Evolutionary conservation across 2,797 vertebrate species (phyloP).

Genomic region (Hydrophis major): DNA sequence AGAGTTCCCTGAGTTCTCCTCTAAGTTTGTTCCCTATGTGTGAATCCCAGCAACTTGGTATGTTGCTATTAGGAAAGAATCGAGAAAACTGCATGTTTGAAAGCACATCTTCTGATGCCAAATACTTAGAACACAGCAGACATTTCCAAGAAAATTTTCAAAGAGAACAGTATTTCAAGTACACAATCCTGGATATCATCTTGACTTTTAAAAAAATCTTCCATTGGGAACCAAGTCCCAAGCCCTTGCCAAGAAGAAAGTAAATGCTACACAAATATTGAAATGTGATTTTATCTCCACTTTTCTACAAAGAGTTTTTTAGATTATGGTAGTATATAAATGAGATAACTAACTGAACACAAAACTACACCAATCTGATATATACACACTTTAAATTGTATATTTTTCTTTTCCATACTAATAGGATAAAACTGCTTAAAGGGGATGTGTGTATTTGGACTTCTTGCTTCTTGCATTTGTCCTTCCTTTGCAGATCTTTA

Average conservation of each 20-base stretch:
- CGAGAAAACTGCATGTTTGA: background rate
- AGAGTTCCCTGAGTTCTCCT: background rate
- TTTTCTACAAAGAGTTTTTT: background rate
- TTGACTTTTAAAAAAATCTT: background rate
- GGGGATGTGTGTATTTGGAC: background rate
- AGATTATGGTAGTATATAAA: background rate
- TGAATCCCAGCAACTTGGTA: background rate
- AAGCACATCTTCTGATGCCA: background rate
- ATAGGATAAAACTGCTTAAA: background rate
- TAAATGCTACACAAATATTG: background rate
- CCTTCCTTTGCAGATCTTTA: background rate
- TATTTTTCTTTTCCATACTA: background rate
- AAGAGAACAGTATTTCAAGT: background rate
- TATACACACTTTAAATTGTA: background rate
- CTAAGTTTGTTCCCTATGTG: background rate
- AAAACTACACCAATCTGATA: background rate
- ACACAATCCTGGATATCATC: background rate
- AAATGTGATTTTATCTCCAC: background rate
- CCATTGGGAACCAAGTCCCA: background rate
- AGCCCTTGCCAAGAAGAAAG: background rate
- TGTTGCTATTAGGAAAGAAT: background rate
- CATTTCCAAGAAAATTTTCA: background rate
- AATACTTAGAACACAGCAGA: background rate
- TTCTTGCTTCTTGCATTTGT: background rate
- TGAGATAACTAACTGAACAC: background rate